Evolutionary conservation across 2,113 vertebrate species (phyloP).

Genomic region (Chitala chitala): DNA sequence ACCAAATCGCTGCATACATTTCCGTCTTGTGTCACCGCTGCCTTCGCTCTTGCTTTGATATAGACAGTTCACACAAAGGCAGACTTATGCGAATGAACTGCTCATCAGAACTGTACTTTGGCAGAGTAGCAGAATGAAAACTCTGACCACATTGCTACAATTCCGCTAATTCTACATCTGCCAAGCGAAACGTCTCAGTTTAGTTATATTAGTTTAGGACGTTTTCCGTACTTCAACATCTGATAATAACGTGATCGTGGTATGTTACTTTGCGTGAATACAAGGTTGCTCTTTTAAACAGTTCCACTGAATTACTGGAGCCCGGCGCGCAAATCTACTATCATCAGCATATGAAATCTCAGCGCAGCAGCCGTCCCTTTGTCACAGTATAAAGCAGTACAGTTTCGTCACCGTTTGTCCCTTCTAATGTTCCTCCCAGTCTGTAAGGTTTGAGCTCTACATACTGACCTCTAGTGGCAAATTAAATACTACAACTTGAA

Average conservation of each 20-base stretch:
- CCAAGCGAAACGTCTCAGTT: background rate
- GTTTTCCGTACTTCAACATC: too few species aligned
- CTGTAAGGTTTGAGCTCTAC: conserved; percentile 13
- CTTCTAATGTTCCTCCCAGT: background rate
- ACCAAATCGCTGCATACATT: too few species aligned
- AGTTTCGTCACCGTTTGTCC: background rate
- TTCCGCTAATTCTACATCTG: background rate
- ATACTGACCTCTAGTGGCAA: conserved; percentile 33
- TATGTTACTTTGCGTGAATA: too few species aligned
- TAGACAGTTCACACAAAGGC: too few species aligned
- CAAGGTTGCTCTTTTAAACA: too few species aligned
- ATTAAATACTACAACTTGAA: background rate
- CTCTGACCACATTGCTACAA: background rate
- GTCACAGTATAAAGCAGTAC: background rate
- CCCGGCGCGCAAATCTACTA: too few species aligned
- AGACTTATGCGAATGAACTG: too few species aligned
- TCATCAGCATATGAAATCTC: background rate
- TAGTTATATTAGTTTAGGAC: too few species aligned
- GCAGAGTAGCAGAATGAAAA: background rate
- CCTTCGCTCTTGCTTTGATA: too few species aligned
- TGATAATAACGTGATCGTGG: too few species aligned
- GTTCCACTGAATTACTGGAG: too few species aligned
- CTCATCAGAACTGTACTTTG: background rate
- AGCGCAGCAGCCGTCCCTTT: background rate
- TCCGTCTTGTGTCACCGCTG: too few species aligned